Conservation (phyloP, 92 coral and sea anemone genomes). For the Umimayanthus kanabou region DNA sequence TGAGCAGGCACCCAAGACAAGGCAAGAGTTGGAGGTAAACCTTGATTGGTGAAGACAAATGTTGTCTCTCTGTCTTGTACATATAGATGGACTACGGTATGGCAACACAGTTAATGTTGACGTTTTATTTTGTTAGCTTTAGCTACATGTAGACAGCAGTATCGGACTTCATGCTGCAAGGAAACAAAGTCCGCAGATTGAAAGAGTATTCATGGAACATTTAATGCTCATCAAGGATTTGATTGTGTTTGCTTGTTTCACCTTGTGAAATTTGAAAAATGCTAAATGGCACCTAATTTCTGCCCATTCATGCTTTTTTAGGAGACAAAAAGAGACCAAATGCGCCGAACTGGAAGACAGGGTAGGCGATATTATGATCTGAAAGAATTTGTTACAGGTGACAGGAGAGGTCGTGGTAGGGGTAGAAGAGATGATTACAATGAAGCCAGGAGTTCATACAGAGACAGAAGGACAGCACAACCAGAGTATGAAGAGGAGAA, state of each 20-base stretch:
- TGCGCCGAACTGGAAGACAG: constrained; percentile 68
- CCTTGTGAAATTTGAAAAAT: too few species aligned
- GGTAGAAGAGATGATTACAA: constrained; percentile 22
- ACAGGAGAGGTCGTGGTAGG: constrained; percentile 52
- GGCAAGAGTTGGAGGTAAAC: constrained; percentile 75
- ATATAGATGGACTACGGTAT: too few species aligned
- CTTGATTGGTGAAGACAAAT: background rate
- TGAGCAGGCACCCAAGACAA: constrained; percentile 88
- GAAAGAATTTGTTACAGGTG: constrained; percentile 65
- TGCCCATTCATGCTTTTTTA: constrained; percentile 5
- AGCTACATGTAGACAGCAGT: too few species aligned
- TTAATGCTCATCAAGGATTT: too few species aligned
- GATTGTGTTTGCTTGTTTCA: too few species aligned
- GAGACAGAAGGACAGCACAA: constrained; percentile 21
- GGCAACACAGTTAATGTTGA: background rate
- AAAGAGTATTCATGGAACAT: too few species aligned
- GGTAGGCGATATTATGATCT: constrained; percentile 71
- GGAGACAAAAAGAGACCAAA: constrained; percentile 45
- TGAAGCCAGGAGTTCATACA: constrained; percentile 20
- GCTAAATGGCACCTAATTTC: too few species aligned
- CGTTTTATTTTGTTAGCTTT: too few species aligned
- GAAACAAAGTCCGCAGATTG: too few species aligned
- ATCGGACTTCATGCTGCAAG: too few species aligned
- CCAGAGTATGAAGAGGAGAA: background rate
- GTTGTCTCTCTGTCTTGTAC: background rate